Conservation (phyloP, 92 coral and sea anemone genomes). For the Palythoa caribaeorum region DNA sequence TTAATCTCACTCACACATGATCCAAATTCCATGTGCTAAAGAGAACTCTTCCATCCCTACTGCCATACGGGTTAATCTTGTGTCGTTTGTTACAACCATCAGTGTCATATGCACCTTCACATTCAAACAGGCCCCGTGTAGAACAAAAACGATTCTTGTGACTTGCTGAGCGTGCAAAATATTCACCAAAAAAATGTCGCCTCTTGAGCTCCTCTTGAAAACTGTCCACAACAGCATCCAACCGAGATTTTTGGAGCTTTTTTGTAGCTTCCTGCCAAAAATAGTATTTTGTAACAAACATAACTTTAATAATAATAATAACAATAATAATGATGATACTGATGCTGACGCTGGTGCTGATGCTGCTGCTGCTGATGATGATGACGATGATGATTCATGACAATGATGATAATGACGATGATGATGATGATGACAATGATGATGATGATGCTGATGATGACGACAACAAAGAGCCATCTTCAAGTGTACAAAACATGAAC, state of each 20-base stretch:
- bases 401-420: background rate
- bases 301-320: background rate
- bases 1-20: conserved; percentile 82
- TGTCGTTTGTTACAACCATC: conserved; percentile 73
- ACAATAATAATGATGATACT: no score
- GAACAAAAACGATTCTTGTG: conserved; percentile 73
- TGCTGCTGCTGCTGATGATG: no score
- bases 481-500: no score
- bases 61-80: conserved; percentile 94
- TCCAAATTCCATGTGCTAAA: conserved; percentile 98
- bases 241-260: conserved; percentile 46
- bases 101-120: conserved; percentile 83
- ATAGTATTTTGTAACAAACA: background rate
- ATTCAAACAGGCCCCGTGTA: conserved; percentile 90
- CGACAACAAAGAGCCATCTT: no score
- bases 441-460: no score
- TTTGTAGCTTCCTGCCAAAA: conserved; percentile 35
- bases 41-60: conserved; percentile 87
- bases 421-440: no score
- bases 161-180: conserved; percentile 86
- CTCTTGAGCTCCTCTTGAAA: conserved; percentile 78
- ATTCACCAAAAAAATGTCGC: conserved; percentile 80
- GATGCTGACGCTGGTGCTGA: no score
- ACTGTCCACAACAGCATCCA: conserved; percentile 53
- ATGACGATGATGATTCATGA: no score